Evolutionary conservation across 1,140 invertebrate genomes (phyloP), one percentile per base, ranked within the genome.

Genomic region (Oncopodura yosiiana): DNA sequence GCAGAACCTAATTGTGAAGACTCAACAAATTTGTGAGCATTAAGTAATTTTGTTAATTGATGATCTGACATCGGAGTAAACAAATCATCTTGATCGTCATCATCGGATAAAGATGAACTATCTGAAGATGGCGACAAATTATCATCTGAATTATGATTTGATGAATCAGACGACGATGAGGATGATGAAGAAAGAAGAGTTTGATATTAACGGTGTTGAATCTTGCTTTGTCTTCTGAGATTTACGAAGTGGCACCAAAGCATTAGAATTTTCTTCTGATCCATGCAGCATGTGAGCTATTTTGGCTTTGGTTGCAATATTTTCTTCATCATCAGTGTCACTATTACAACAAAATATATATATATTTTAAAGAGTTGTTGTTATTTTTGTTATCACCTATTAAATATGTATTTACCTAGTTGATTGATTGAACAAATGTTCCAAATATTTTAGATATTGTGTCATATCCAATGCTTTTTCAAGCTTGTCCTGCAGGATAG

Each of bases 391-490:
- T 19, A 1, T 37, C 42, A 60, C 53, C 58, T 61, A 11, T 9
- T 32, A 49, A 12, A 14, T n/a, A 9, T 21, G 5, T 23, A 27
- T 1, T 37, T 48, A 60, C 53, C 58, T 61, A 23, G 53, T 51
- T 9, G 44, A 27, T n/a, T 45, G 52, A 50, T 45, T 53, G 36
- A 61, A 61, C n/a, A 61, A 44, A 12, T 56, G n/a, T 30, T 61
- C 30, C n/a, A 61, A 30, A 45, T 53, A 61, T 4, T 56, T 56
- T n/a, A 56, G 24, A 24, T 61, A 61, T 19, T 36, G 32, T 16
- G 58, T 45, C 3, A 61, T 24, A 45, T 61, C 54, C 14, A 61
- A 50, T 23, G 27, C 34, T 37, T 49, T 61, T 36, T 56, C 49
- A n/a, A 61, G 21, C 24, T 49, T 32, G 42, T 52, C 42, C 8